A percentile compares a stretch with the other conserved stretches of the same genome.
Evolutionary conservation across 2,797 vertebrate genomes (phyloP).

Genomic region (Gymnoscopelus braueri): DNA sequence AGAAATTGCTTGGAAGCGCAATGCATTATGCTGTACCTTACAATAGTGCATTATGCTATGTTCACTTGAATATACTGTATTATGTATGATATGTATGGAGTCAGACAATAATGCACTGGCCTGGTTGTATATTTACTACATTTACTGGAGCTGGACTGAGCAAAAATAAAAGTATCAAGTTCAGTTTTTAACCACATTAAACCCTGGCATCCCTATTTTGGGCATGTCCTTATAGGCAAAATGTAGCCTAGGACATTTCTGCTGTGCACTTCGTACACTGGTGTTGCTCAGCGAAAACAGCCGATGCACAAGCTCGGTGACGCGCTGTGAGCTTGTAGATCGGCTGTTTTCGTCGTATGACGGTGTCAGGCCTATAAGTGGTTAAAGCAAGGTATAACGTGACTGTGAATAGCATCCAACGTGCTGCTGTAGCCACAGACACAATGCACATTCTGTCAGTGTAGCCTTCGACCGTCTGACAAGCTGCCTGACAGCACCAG

Average conservation of each 20-base stretch:
- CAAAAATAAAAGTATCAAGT: background rate
- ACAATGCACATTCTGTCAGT: constrained; percentile 5
- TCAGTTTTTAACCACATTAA: too few relatives aligned
- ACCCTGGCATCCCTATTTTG: too few relatives aligned
- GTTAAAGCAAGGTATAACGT: too few relatives aligned
- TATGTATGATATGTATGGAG: background rate
- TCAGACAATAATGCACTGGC: constrained; percentile 28
- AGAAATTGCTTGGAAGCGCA: constrained; percentile 36
- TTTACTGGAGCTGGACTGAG: constrained; percentile 6
- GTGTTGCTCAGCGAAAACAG: background rate
- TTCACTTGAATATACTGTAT: constrained; percentile 15
- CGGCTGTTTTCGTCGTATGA: background rate
- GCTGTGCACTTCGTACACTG: too few relatives aligned
- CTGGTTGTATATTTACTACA: background rate
- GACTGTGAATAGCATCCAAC: too few relatives aligned
- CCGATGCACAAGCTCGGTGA: too few relatives aligned
- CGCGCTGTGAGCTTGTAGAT: too few relatives aligned
- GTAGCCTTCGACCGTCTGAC: constrained; percentile 52
- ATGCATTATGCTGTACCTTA: constrained; percentile 40
- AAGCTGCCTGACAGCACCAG: constrained; percentile 21
- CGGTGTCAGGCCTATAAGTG: too few relatives aligned
- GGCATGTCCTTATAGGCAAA: too few relatives aligned
- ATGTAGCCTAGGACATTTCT: too few relatives aligned
- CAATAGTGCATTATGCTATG: constrained; percentile 43
- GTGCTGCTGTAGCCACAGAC: too few relatives aligned